phyloP scores from a whole-genome alignment of 2,113 vertebrate genomes.

The Ailuropoda melanoleuca region DNA sequence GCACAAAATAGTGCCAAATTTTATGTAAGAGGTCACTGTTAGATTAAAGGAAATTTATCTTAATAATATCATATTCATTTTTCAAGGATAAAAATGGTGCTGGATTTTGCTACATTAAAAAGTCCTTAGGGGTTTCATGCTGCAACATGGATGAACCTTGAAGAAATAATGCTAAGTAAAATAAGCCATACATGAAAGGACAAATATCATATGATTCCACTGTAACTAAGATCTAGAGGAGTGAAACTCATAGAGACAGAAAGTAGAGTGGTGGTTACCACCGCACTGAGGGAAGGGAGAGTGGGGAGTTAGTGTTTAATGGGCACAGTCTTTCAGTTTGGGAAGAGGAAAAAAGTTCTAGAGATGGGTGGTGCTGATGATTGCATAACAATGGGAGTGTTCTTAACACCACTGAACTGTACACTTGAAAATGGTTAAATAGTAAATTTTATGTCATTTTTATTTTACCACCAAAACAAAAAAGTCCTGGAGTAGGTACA shows the following conservation, averaged over 20 bases:
- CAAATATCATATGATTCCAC: not conserved
- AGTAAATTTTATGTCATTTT: not conserved
- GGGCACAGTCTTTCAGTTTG: not conserved
- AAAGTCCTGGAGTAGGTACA: not conserved
- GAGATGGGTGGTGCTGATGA: not conserved
- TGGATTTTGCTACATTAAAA: not conserved
- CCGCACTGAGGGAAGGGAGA: not conserved
- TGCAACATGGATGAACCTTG: not conserved
- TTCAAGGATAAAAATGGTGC: not conserved
- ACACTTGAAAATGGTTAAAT: not conserved
- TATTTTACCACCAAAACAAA: not conserved
- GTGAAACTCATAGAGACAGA: not conserved
- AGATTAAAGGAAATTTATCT: not conserved
- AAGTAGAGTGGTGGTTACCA: not conserved
- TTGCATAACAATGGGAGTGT: not conserved
- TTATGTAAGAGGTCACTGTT: not conserved
- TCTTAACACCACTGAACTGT: not conserved
- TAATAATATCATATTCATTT: not conserved
- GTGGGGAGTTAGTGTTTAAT: not conserved
- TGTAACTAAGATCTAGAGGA: not conserved
- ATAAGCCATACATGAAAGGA: not conserved
- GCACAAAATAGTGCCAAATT: not conserved
- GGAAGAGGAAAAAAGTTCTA: not conserved
- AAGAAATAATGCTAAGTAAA: not conserved
- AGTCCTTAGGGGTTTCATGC: not conserved